phyloP scores from a whole-genome alignment of 2,797 vertebrate species.

The Sebastes nivosus region DNA sequence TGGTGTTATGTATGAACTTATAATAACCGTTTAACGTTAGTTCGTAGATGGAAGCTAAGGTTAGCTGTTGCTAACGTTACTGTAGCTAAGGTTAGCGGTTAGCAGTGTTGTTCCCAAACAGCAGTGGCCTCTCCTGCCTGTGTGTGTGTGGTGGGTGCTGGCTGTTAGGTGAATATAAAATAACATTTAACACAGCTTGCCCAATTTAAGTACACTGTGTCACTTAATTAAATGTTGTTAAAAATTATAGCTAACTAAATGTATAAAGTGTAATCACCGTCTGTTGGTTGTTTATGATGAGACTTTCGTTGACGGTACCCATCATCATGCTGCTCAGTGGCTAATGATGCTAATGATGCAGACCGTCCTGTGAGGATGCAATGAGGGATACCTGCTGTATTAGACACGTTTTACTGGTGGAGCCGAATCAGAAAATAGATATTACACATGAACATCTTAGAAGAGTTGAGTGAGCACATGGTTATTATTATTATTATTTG shows the following conservation, averaged over 20 bases:
- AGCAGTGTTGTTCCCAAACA: conserved; percentile 49
- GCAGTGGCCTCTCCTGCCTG: conserved; percentile 32
- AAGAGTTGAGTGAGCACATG: neutral
- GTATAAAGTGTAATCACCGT: neutral
- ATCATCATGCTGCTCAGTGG: conserved; percentile 7
- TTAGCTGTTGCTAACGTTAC: neutral
- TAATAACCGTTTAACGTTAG: neutral
- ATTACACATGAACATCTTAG: neutral
- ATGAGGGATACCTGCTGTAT: neutral
- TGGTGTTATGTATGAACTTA: neutral
- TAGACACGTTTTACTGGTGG: neutral
- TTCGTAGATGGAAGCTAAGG: conserved; percentile 1
- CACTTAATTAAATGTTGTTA: neutral
- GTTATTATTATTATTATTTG: neutral
- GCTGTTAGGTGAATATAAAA: neutral
- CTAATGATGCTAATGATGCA: conserved; percentile 59
- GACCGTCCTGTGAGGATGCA: conserved; percentile 15
- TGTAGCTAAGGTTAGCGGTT: neutral
- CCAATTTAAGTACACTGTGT: neutral
- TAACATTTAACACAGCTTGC: neutral
- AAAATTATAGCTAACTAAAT: neutral
- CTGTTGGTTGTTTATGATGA: neutral
- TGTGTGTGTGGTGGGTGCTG: neutral
- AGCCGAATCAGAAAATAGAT: neutral
- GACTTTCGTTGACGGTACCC: neutral